Evolutionary conservation across 2,113 vertebrate species (phyloP).

Genomic region (Opisthocomus hoazin): DNA sequence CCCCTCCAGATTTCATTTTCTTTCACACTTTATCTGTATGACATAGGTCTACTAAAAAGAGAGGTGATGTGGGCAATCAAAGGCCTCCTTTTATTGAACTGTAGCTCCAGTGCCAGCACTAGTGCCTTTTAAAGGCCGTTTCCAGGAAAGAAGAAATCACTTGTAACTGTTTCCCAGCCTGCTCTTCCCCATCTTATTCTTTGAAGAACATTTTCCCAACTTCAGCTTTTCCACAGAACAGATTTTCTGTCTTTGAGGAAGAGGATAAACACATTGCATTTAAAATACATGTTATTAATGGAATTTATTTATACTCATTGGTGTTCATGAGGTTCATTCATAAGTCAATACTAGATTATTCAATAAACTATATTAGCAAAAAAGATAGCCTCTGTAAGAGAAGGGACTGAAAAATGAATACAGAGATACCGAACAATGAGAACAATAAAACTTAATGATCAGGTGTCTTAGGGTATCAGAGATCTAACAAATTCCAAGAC

Average conservation of each 20-base stretch:
- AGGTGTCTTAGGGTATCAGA: not conserved
- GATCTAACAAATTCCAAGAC: not conserved
- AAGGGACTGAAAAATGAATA: not conserved
- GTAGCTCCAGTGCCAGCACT: not conserved
- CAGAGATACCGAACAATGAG: not conserved
- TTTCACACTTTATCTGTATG: not conserved
- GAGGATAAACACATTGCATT: not conserved
- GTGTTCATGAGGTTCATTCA: not conserved
- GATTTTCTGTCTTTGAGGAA: not conserved
- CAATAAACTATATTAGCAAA: not conserved
- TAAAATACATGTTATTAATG: not conserved
- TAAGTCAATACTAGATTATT: not conserved
- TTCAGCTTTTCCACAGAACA: not conserved
- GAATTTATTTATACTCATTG: not conserved
- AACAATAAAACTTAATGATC: not conserved
- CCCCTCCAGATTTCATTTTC: not conserved
- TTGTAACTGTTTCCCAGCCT: not conserved
- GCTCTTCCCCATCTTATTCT: not conserved
- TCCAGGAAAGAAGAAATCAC: not conserved
- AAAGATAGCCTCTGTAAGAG: not conserved
- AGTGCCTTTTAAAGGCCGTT: not conserved
- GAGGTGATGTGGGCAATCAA: not conserved
- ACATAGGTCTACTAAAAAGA: not conserved
- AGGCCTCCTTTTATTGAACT: not conserved
- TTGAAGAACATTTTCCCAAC: not conserved